phyloP scores from a whole-genome alignment of 2,888 invertebrate species.

The Orchestes rusci region DNA sequence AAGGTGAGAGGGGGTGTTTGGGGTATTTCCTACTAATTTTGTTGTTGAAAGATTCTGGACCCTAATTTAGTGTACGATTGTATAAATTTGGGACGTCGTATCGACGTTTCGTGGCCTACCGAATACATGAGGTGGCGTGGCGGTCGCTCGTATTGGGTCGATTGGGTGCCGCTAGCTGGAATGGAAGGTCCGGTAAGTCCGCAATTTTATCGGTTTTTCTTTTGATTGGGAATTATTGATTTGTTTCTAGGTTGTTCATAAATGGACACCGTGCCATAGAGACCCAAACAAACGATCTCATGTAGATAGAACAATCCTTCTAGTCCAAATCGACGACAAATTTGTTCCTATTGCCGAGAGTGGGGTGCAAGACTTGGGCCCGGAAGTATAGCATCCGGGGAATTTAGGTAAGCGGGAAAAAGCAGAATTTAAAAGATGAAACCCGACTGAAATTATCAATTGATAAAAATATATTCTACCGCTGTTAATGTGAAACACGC shows the following conservation, averaged over 20 bases:
- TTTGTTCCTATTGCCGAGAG: slow-evolving; percentile 90
- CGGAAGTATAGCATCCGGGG: slow-evolving; percentile 23
- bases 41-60: slow-evolving; percentile 48
- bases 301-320: slow-evolving; percentile 83
- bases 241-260: slow-evolving; percentile 68
- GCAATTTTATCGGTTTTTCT: not conserved
- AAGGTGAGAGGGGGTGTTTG: slow-evolving; percentile 21
- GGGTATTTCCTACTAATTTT: not conserved
- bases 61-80: slow-evolving; percentile 79
- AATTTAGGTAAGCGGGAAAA: slow-evolving; percentile 18
- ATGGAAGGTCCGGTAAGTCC: slow-evolving; percentile 78
- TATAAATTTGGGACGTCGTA: slow-evolving; percentile 80
- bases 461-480: too few species aligned
- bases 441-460: too few species aligned
- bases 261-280: slow-evolving; percentile 89
- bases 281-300: slow-evolving; percentile 83
- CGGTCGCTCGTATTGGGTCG: slow-evolving; percentile 81
- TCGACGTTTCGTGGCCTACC: slow-evolving; percentile 94
- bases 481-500: too few species aligned
- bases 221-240: too few species aligned
- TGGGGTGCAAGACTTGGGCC: slow-evolving; percentile 73
- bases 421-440: too few species aligned
- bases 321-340: slow-evolving; percentile 88
- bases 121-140: slow-evolving; percentile 82
- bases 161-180: slow-evolving; percentile 83